Base-by-base conservation (phyloP, 2,888 invertebrate species). In the Brachypterus glaber region DNA sequence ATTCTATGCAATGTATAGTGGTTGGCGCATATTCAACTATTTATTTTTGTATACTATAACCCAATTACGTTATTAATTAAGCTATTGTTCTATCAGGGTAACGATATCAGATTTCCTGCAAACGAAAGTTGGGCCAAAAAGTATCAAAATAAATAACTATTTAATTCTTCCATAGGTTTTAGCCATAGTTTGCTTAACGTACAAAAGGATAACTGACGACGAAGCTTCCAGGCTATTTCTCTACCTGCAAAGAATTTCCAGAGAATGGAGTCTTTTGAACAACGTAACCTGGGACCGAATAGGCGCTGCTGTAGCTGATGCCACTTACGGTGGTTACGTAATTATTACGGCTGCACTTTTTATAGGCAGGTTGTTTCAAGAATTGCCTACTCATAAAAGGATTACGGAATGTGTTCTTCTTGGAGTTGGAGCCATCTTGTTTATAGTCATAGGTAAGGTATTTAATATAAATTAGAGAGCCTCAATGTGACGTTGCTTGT, bases 281-380 rank as follows among this genome's bases (percentile, higher is more conserved):
- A 83, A 79, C 31, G 74, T 83, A 47, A 82, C 82, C 0, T 82
- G 82, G 80, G 79, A 79, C 54, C 70, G 73, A 16, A 72, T 79
- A 25, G 82, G 82, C 1, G 73, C 77, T 9, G 71, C 78, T 18
- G 76, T 78, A 44, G 78, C 77, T 2, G 77, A 79, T 47, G 73
- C 78, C 33, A 69, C 77, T 13, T 79, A 77, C 56, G 79, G 79
- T 49, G 77, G 76, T 49, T 84, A 82, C 66, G 68, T 77, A 52
- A 77, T 84, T 47, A 78, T 83, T 50, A 80, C 79, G 7, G 68
- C 74, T 40, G 82, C 79, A 13, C 66, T 82, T 45, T 68, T 82
- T 36, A 58, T 83, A 43, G 82, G 76, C 11, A 72, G 79, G 15
- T 60, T 79, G 3, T 69, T 72, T 47, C 76, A 76, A 16, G 83